phyloP scores from a whole-genome alignment of 1,140 invertebrate genomes.

The Druon quercuslanigerum region DNA sequence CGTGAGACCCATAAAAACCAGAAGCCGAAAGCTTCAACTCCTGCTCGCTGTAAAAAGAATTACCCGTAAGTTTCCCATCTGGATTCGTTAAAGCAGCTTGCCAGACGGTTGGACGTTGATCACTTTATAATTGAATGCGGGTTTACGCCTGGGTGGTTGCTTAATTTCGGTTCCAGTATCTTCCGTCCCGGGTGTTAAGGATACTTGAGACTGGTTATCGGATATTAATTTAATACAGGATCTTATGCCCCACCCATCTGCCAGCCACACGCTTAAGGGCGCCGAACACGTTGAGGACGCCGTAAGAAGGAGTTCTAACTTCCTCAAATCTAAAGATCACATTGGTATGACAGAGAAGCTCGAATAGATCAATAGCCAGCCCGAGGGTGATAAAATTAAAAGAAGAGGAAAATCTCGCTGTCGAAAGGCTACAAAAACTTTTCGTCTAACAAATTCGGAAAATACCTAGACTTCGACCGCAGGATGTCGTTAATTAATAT shows the following conservation, averaged over 20 bases:
- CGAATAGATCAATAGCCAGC: neutral
- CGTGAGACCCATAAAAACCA: neutral
- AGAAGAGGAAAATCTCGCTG: neutral
- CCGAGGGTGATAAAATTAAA: neutral
- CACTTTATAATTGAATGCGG: slow-evolving; percentile 60
- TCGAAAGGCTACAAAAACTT: slow-evolving; percentile 11
- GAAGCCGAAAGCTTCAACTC: neutral
- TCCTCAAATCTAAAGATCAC: neutral
- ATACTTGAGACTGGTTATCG: slow-evolving; percentile 45
- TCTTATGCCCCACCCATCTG: slow-evolving; percentile 30
- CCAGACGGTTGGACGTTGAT: slow-evolving; percentile 53
- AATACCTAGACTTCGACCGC: neutral
- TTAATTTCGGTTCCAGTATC: slow-evolving; percentile 25
- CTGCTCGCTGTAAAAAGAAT: slow-evolving; percentile 38
- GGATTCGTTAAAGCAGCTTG: slow-evolving; percentile 52
- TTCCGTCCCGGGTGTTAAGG: slow-evolving; percentile 18
- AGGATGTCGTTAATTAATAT: slow-evolving; percentile 22
- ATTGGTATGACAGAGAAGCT: neutral
- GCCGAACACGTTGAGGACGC: slow-evolving; percentile 15
- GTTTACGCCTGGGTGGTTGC: neutral
- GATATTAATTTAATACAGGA: slow-evolving; percentile 45
- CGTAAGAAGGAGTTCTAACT: slow-evolving; percentile 5
- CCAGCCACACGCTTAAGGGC: slow-evolving; percentile 16
- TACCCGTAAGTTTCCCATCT: slow-evolving; percentile 50
- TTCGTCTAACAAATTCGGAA: neutral